Base-by-base conservation (phyloP, 2,888 invertebrate species). In the Diloba caeruleocephala region DNA sequence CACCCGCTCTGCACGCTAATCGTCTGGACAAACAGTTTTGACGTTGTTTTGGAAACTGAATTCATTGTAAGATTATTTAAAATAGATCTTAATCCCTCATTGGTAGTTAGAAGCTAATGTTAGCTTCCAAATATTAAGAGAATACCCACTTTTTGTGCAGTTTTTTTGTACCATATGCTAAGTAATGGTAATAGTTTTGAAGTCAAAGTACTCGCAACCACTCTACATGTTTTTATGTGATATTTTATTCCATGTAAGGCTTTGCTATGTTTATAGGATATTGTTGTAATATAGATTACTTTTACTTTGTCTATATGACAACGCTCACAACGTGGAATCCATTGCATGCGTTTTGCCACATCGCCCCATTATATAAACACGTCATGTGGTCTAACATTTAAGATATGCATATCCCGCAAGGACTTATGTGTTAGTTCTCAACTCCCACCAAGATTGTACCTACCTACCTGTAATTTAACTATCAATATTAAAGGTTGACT, bases 1-100 rank as follows among this genome's bases (percentile, higher is more conserved):
- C 89, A 90, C 53, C 84, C 80, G 68, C 70, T 70, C 64, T 72
- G 54, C 70, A 65, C 79, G 82, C 81, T 88, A 86, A 89, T 84
- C 82, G 70, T 64, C 76, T 73, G 77, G 79, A 79, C 83, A 88
- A 87, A 89, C 79, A 88, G 43, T 67, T 60, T 72, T 57, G 73
- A 66, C 73, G 71, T 75, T 75, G 70, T 71, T 77, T 77, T 75
- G 54, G 64, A 37, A 55, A 74, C 45, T 56, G 43, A 53, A 65
- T 55, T 58, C 38, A 46, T 48, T 38, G 37, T 53, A 39, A 48
- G 36, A 55, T 51, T 41, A 48, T 60, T 57, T 48, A 49, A 51
- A 62, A 64, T 33, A n/a, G 44, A 50, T 52, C 50, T 41, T 48
- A 36, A 51, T 57, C 37, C 52, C 43, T 48, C 56, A 63, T 63